Evolutionary conservation across 2,888 invertebrate species (phyloP).

Genomic region (Cheiracanthium punctorium): DNA sequence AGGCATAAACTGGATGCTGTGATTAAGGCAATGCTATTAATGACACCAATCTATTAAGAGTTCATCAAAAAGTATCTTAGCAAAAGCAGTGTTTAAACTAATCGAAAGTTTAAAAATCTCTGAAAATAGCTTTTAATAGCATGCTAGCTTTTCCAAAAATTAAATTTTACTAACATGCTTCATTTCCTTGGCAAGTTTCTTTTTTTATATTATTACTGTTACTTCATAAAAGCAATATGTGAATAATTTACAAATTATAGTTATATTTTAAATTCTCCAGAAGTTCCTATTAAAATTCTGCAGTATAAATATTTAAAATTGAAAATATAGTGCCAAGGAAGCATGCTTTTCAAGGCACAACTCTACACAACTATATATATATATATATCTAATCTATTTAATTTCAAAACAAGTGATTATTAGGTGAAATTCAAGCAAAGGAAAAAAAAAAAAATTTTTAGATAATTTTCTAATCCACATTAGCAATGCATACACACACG

Average conservation of each 20-base stretch:
- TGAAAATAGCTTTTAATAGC: slow-evolving; percentile 12
- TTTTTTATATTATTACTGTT: too few species aligned
- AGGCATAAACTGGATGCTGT: too few species aligned
- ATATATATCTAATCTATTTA: not conserved
- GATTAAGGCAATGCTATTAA: slow-evolving; percentile 11
- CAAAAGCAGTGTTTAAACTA: slow-evolving; percentile 1
- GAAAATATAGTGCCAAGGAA: slow-evolving; percentile 15
- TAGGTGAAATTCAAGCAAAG: not conserved
- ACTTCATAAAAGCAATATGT: not conserved
- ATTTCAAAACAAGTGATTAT: not conserved
- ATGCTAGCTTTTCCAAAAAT: slow-evolving; percentile 10
- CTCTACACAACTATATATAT: not conserved
- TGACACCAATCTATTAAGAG: not conserved
- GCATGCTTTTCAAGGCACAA: slow-evolving; percentile 11
- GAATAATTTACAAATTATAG: not conserved
- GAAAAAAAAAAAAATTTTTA: not conserved
- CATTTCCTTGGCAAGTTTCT: slow-evolving; percentile 4
- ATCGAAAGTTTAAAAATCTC: slow-evolving; percentile 13
- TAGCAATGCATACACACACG: not conserved
- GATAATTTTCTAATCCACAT: not conserved
- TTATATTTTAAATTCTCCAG: not conserved
- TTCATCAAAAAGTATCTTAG: slow-evolving; percentile 3
- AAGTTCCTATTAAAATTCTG: not conserved
- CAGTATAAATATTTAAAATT: slow-evolving; percentile 3
- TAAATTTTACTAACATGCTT: slow-evolving; percentile 5